phyloP scores from a whole-genome alignment of 2,888 invertebrate genomes.

The Callyntrura guangdongensis region DNA sequence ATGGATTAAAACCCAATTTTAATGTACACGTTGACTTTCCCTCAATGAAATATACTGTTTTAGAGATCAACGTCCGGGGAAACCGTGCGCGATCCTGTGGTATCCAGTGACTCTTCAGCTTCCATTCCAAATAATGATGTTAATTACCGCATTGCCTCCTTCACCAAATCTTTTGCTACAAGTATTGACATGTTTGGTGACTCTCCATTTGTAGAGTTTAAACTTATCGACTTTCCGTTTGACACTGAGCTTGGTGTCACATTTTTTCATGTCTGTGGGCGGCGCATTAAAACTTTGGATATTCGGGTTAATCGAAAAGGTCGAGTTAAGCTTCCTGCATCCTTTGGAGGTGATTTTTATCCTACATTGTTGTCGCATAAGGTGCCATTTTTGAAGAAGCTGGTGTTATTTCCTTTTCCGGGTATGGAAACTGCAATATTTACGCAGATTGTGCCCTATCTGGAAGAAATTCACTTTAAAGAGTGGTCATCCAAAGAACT shows the following conservation, averaged over 20 bases:
- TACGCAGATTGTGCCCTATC: conserved; percentile 29
- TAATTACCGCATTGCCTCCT: conserved; percentile 34
- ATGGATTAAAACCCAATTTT: not conserved
- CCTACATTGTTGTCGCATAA: conserved; percentile 36
- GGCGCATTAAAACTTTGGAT: conserved; percentile 50
- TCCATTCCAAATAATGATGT: conserved; percentile 36
- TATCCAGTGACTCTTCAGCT: not conserved
- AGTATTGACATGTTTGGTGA: conserved; percentile 66
- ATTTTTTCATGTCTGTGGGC: conserved; percentile 60
- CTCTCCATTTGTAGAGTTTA: conserved; percentile 68
- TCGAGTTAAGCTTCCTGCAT: conserved; percentile 15
- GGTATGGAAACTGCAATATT: conserved; percentile 41
- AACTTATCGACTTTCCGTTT: conserved; percentile 73
- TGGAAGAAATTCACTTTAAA: conserved; percentile 68
- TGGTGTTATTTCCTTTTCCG: conserved; percentile 67
- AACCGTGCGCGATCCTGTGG: not conserved
- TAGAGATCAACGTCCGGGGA: conserved; percentile 17
- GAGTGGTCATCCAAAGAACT: conserved; percentile 69
- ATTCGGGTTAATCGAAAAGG: conserved; percentile 67
- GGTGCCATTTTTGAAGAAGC: conserved; percentile 52
- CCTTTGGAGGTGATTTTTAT: conserved; percentile 67
- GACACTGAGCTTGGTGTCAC: conserved; percentile 12
- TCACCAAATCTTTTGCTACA: not conserved
- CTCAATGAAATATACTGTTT: not conserved
- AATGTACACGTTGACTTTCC: not conserved